These are phyloP conservation scores for Euproctis similis DNA, from an alignment of 2,888 invertebrate species.

Conservation along the genomic window DNA sequence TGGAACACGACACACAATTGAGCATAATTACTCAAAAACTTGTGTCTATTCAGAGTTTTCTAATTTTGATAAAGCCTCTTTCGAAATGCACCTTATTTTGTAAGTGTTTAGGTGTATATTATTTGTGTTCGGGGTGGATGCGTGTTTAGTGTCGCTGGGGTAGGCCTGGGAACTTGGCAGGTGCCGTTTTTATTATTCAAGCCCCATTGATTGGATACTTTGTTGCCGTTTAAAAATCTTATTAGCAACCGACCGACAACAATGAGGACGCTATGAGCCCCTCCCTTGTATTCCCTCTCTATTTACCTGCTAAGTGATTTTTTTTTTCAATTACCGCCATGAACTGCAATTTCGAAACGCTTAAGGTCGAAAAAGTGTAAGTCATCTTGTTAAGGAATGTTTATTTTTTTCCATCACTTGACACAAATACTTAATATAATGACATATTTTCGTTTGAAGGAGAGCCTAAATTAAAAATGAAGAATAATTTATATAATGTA, in stretches of 20 bases:
- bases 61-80: constrained; percentile 1
- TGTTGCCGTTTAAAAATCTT: constrained; percentile 75
- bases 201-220: constrained; percentile 75
- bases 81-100: constrained; percentile 32
- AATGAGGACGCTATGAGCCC: constrained; percentile 49
- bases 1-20: constrained; percentile 53
- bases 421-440: too few species aligned
- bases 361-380: constrained; percentile 51
- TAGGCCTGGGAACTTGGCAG: constrained; percentile 66
- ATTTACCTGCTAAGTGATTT: constrained; percentile 72
- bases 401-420: too few species aligned
- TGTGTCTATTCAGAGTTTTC: constrained; percentile 41
- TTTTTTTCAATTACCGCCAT: constrained; percentile 69
- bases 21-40: constrained; percentile 64
- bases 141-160: constrained; percentile 58
- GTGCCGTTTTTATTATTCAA: constrained; percentile 75
- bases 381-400: constrained; percentile 69
- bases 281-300: constrained; percentile 41
- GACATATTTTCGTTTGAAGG: too few species aligned
- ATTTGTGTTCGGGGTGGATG: constrained; percentile 42
- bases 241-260: constrained; percentile 69
- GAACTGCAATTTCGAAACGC: constrained; percentile 55
- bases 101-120: constrained; percentile 36
- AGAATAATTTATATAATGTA: too few species aligned
- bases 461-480: too few species aligned